These are phyloP conservation scores for Graphium colonna DNA, from an alignment of 2,888 invertebrate species.

Conservation along the genomic window DNA sequence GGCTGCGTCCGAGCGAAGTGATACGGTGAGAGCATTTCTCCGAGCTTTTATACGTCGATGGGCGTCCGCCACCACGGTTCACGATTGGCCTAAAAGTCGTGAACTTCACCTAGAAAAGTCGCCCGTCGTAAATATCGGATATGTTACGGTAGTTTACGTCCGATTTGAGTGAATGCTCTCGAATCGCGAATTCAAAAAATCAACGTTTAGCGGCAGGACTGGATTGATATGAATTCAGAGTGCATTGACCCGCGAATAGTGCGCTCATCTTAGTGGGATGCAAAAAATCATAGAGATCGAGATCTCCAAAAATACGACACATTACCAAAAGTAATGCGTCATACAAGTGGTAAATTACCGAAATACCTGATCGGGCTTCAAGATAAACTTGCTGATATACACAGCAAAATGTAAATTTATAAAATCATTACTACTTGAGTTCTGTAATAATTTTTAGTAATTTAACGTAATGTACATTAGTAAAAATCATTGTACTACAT, in stretches of 20 bases:
- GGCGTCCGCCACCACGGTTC: slow-evolving; percentile 47
- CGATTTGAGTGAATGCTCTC: slow-evolving; percentile 32
- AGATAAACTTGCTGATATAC: too few species aligned
- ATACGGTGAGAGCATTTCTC: slow-evolving; percentile 77
- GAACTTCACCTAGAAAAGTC: slow-evolving; percentile 68
- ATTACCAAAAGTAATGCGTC: background rate
- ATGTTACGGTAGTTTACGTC: slow-evolving; percentile 56
- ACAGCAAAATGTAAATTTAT: too few species aligned
- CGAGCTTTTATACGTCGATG: slow-evolving; percentile 61
- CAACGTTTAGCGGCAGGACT: slow-evolving; percentile 26
- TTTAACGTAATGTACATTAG: too few species aligned
- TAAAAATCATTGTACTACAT: too few species aligned
- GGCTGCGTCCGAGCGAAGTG: slow-evolving; percentile 54
- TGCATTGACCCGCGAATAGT: slow-evolving; percentile 35
- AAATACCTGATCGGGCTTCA: too few species aligned
- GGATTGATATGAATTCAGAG: slow-evolving; percentile 24
- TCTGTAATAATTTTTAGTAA: too few species aligned
- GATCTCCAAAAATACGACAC: background rate
- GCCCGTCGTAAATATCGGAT: slow-evolving; percentile 57
- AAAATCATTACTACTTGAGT: too few species aligned
- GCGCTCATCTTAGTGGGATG: slow-evolving; percentile 6
- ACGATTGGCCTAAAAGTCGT: slow-evolving; percentile 53
- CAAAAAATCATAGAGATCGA: slow-evolving; percentile 16
- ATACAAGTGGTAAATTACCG: background rate
- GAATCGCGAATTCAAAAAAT: slow-evolving; percentile 25